Percentiles rank a stretch among this genome's conserved stretches.
These are phyloP conservation scores for Parnassius mnemosyne DNA, from an alignment of 2,888 invertebrate genomes.

Conservation along the genomic window DNA sequence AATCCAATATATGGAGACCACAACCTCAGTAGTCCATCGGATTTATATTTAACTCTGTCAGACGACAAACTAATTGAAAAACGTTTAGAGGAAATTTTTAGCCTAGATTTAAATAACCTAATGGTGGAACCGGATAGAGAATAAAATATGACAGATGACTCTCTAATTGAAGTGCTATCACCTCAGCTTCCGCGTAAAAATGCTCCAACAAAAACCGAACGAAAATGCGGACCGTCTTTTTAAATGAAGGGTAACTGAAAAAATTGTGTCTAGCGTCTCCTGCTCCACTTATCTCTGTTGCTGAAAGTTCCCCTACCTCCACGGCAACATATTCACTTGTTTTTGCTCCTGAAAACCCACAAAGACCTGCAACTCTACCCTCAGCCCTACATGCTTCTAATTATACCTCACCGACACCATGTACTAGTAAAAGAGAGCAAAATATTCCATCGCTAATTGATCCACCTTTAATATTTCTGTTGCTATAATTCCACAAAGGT, in stretches of 20 bases:
- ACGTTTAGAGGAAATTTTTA: not conserved
- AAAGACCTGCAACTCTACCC: too few species aligned
- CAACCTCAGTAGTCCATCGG: not conserved
- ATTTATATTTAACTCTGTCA: not conserved
- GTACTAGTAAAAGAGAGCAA: not conserved
- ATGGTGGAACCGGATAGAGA: not conserved
- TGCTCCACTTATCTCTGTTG: not conserved
- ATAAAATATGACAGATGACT: not conserved
- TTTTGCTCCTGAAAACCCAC: too few species aligned
- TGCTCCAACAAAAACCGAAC: not conserved
- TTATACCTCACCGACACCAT: not conserved
- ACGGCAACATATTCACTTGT: not conserved
- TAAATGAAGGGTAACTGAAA: not conserved
- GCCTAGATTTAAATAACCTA: not conserved
- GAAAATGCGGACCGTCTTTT: not conserved
- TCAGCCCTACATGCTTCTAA: too few species aligned
- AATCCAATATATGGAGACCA: not conserved
- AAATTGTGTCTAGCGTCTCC: not conserved
- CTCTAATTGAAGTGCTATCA: not conserved
- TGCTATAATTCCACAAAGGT: too few species aligned
- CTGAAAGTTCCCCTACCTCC: not conserved
- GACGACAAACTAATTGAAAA: not conserved
- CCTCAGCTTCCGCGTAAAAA: not conserved
- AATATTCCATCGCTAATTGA: not conserved
- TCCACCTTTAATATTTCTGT: not conserved